Evolutionary conservation across 2,888 invertebrate species (phyloP).

Genomic region (Eupithecia exiguata): DNA sequence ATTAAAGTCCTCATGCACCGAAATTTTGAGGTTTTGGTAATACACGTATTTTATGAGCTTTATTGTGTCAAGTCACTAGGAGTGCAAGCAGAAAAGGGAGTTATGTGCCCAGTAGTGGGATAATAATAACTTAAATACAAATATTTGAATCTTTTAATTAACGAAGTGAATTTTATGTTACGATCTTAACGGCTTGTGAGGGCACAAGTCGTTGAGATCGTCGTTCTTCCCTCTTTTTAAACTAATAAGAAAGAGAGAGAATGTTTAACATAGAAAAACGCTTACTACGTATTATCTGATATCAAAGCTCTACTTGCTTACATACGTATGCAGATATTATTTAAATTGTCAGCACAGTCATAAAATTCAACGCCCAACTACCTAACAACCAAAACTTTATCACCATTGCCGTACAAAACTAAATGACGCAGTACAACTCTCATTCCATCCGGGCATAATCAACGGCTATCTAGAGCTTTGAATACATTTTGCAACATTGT

Average conservation of each 20-base stretch:
- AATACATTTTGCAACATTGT: slow-evolving; percentile 27
- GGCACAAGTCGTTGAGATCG: no score
- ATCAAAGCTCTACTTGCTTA: neutral
- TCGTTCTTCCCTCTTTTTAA: no score
- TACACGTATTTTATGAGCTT: slow-evolving; percentile 38
- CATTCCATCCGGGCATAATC: slow-evolving; percentile 16
- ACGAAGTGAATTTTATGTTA: neutral
- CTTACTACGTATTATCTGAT: neutral
- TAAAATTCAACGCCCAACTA: neutral
- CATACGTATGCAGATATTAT: neutral
- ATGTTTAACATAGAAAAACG: neutral
- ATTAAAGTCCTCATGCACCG: slow-evolving; percentile 53
- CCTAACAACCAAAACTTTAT: slow-evolving; percentile 10
- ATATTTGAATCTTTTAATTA: neutral
- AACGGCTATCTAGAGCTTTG: slow-evolving; percentile 19
- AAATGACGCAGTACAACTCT: slow-evolving; percentile 21
- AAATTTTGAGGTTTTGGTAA: slow-evolving; percentile 49
- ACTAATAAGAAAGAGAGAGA: neutral
- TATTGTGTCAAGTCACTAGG: slow-evolving; percentile 10
- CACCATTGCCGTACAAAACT: slow-evolving; percentile 11
- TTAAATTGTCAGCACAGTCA: slow-evolving; percentile 2
- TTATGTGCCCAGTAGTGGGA: neutral
- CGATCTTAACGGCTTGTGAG: neutral
- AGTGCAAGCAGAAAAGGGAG: neutral
- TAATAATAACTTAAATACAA: neutral